Base-by-base conservation (phyloP, 2,113 vertebrate species). In the Mus pahari region DNA sequence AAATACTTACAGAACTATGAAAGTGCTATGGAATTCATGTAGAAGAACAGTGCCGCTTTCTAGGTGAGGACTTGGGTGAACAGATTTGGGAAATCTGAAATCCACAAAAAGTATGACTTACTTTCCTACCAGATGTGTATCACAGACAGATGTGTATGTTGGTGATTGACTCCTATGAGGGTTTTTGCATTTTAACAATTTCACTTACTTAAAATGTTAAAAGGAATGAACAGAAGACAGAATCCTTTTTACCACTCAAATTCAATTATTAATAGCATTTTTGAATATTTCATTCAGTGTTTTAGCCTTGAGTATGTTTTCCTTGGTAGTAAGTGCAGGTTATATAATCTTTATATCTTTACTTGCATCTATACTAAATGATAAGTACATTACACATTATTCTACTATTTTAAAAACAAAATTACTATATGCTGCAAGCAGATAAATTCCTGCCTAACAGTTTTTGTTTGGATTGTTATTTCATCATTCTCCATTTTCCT, bases 381-480 rank as follows among this genome's bases (percentile, higher is more conserved):
- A 58, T 58, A 58, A 22, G 36, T 5, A n/a, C 24, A 55, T 36
- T 55, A 13, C 33, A 22, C 26, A 12, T 5, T 55, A 55, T 12
- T 36, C 78, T 81, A 79, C 42, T 33, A 83, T 42, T 62, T 62
- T 62, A 62, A 62, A 83, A 62, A 42, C 55, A 62, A 62, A 83
- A 39, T 83, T 9, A 62, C 36, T 39, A 16, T 77, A 50, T 78
- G 50, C 50, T 78, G 45, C 22, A 45, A 75, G 73, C 48, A 28
- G 28, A 78, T 62, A 82, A 39, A 11, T 9, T 0, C 28, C 26
- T 28, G 28, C 12, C 42, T 77, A 58, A 68, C 11, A 3, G 36
- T 33, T 92, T 53, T 11, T 94, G 84, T 86, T 79, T 86, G 50
- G 16, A 77, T 77, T 42, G 83, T 89, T 90, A 87, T 94, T 94